A percentile compares a stretch with the other conserved stretches of the same genome.
phyloP scores from a whole-genome alignment of 2,113 vertebrate species.

The Hippolais icterina region DNA sequence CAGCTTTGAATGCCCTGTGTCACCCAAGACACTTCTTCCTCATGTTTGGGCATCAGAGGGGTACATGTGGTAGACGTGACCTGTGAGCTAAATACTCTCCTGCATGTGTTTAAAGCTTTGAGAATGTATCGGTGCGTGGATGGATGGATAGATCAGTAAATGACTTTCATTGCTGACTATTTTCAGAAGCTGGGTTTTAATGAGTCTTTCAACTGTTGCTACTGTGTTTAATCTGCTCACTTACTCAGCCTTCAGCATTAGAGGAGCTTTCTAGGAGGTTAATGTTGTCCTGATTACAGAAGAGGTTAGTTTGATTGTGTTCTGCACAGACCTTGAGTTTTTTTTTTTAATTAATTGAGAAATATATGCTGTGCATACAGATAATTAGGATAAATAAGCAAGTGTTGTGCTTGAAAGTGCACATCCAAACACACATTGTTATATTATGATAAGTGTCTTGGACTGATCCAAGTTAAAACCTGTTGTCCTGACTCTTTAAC shows the following conservation, averaged over 20 bases:
- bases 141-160: background rate
- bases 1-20: background rate
- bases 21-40: background rate
- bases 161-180: conserved; percentile 19
- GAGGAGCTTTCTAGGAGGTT: conserved; percentile 29
- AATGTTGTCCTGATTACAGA: conserved; percentile 32
- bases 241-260: background rate
- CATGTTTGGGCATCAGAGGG: background rate
- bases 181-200: conserved; percentile 36
- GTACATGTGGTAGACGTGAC: background rate
- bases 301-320: conserved; percentile 46
- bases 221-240: conserved; percentile 21
- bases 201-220: conserved; percentile 49
- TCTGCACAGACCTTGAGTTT: background rate
- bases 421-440: background rate
- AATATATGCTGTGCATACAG: background rate
- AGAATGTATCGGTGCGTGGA: background rate
- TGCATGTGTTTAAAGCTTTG: background rate
- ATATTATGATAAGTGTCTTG: background rate
- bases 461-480: background rate
- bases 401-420: background rate
- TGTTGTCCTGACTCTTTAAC: background rate
- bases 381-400: background rate
- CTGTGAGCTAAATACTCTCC: background rate
- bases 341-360: background rate